Evolutionary conservation across 2,797 vertebrate genomes (phyloP).

Genomic region (Selene dorsalis): DNA sequence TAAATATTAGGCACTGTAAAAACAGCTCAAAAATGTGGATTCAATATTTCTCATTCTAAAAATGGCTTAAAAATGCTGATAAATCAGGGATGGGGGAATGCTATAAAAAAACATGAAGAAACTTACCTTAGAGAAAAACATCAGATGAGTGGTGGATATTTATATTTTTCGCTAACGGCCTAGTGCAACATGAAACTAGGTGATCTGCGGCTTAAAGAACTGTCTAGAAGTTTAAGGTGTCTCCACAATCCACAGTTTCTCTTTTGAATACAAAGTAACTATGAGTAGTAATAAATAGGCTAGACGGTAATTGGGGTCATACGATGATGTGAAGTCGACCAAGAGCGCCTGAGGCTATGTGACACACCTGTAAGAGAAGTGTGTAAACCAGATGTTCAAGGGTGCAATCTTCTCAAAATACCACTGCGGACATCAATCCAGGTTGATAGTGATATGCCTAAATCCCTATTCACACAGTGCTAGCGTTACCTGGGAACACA

Average conservation of each 20-base stretch:
- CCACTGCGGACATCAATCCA: slow-evolving; percentile 25
- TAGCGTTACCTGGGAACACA: slow-evolving; percentile 43
- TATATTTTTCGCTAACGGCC: no score
- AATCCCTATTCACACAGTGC: slow-evolving; percentile 32
- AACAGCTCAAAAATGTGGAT: not conserved
- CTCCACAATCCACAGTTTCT: not conserved
- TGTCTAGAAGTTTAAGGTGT: not conserved
- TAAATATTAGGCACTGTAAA: not conserved
- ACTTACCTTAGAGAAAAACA: no score
- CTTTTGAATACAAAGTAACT: not conserved
- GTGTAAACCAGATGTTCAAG: slow-evolving; percentile 24
- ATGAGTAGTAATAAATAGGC: slow-evolving; percentile 11
- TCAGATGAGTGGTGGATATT: no score
- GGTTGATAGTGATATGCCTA: slow-evolving; percentile 22
- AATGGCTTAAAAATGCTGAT: not conserved
- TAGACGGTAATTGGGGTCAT: slow-evolving; percentile 13
- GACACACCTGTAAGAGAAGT: slow-evolving; percentile 41
- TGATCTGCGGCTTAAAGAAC: not conserved
- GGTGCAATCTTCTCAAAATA: slow-evolving; percentile 45
- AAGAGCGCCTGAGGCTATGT: slow-evolving; percentile 27
- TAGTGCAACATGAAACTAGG: no score
- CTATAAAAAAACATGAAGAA: no score
- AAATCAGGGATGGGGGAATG: not conserved
- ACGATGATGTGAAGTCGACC: slow-evolving; percentile 12
- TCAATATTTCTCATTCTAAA: not conserved